phyloP scores from a whole-genome alignment of 2,797 vertebrate species.

The Acipenser ruthenus region DNA sequence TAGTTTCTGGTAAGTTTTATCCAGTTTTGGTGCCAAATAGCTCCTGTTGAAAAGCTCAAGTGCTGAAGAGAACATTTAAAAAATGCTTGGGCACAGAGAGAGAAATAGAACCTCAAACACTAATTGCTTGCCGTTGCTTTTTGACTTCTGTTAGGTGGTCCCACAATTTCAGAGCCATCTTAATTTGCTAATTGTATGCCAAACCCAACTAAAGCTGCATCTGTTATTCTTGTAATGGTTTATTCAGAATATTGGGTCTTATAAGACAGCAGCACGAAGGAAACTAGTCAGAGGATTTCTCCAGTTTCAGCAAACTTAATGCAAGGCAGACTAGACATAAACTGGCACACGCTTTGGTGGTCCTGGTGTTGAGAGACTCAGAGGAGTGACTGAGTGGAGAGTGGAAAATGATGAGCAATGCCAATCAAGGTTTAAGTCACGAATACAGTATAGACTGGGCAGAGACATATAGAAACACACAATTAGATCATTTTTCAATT shows the following conservation, averaged over 20 bases:
- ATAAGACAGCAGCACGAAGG: not conserved
- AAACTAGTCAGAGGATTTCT: not conserved
- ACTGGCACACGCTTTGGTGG: not conserved
- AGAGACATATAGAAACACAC: not conserved
- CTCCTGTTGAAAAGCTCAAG: too few relatives aligned
- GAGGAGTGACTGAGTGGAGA: not conserved
- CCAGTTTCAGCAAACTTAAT: conserved; percentile 2
- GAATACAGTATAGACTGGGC: not conserved
- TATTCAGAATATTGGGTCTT: conserved; percentile 1
- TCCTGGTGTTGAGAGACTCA: not conserved
- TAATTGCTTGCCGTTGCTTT: not conserved
- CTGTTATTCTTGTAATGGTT: conserved; percentile 8
- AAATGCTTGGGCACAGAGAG: not conserved
- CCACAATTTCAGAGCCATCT: not conserved
- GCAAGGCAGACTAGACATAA: not conserved
- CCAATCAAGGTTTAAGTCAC: not conserved
- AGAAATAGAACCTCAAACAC: not conserved
- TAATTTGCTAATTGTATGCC: not conserved
- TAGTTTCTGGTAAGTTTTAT: too few relatives aligned
- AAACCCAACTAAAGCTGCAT: not conserved
- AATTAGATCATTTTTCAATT: not conserved
- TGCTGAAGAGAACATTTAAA: not conserved
- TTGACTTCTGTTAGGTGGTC: conserved; percentile 5
- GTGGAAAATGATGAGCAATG: not conserved
- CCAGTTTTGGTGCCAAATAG: too few relatives aligned